Base-by-base conservation (phyloP, 2,113 vertebrate genomes). In the Ceyx melanurus region DNA sequence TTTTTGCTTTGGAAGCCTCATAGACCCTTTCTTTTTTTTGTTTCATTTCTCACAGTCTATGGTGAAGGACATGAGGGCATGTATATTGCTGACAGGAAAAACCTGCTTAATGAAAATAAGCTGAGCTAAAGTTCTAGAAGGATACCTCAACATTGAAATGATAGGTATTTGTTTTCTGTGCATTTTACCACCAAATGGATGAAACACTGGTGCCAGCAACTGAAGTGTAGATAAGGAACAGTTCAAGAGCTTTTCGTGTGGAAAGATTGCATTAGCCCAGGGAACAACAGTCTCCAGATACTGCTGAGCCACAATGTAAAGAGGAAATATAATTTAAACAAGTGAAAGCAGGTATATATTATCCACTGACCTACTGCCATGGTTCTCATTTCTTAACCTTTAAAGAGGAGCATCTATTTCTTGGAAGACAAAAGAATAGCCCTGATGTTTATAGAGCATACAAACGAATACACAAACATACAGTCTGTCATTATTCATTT, bases 241-340 rank as follows among this genome's bases (percentile, higher is more conserved):
- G 82, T 94, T 91, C 82, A 89, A 95, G 93, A 97, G 91, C 77
- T 96, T 80, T 95, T 93, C 71, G 6, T 67, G 75, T 96, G 95
- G 95, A 96, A 97, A 96, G 91, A 97, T 79, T 92, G 75, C 93
- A 96, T 97, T 97, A 97, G 76, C 82, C 88, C 70, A 89, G 72
- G 83, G 88, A 97, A 95, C 81, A 90, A 88, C 58, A 92, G 88
- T 86, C 91, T 89, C 77, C 81, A 95, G 95, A 96, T 88, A 93
- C 84, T 95, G 95, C 94, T 97, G 97, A 97, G 88, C 88, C 71
- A 64, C 58, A 54, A 43, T 25, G 56, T 75, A 95, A 92, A 95
- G 71, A 96, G 88, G 81, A 97, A 97, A 97, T 94, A 90, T 77
- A 96, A 97, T 96, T 95, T 94, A 94, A 97, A 94, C 85, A 92